These are phyloP conservation scores for Lucilia cuprina DNA, from an alignment of 1,140 invertebrate species.

Conservation along the genomic window DNA sequence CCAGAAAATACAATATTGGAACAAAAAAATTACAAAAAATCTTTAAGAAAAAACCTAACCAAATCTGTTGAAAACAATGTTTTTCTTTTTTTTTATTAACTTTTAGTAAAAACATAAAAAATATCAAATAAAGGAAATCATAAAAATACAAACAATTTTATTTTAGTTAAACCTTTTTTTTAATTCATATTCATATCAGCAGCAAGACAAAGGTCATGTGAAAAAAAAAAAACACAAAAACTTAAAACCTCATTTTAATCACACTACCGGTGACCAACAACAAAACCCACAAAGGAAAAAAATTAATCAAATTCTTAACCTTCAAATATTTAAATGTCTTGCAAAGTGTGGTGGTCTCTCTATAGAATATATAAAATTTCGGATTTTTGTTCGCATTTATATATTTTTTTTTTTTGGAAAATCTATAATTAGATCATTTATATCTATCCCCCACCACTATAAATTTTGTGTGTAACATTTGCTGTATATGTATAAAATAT, in stretches of 20 bases:
- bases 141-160: neutral
- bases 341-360: neutral
- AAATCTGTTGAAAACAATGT: conserved; percentile 20
- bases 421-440: neutral
- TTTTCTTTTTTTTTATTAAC: conserved; percentile 13
- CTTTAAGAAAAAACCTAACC: conserved; percentile 16
- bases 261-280: neutral
- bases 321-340: neutral
- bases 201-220: neutral
- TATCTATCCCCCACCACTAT: neutral
- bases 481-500: too few relatives aligned
- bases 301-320: neutral
- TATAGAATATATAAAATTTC: neutral
- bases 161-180: neutral
- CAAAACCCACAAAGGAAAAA: neutral
- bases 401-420: neutral
- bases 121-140: neutral
- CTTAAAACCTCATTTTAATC: neutral
- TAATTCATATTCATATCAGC: neutral
- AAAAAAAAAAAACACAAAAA: neutral
- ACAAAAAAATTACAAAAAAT: neutral
- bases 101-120: conserved; percentile 24
- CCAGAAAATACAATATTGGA: neutral
- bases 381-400: neutral
- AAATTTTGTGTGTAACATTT: too few relatives aligned